phyloP scores from a whole-genome alignment of 2,797 vertebrate species.

The Simalia tracyae region DNA sequence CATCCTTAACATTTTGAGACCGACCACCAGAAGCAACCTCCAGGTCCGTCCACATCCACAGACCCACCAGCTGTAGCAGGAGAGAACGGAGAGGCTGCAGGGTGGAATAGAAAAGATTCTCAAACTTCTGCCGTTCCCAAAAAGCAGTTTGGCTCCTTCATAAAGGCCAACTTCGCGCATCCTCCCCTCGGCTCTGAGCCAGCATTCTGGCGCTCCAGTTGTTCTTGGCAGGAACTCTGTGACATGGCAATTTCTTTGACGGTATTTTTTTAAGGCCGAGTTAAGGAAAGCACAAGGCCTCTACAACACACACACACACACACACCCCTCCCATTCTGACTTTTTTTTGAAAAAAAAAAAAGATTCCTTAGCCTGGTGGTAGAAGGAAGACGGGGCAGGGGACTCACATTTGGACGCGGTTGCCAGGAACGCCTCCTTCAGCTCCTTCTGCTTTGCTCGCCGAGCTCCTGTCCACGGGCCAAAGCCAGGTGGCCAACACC shows the following conservation, averaged over 20 bases:
- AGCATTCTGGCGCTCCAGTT: not conserved
- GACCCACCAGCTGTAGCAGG: not conserved
- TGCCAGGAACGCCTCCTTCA: slow-evolving; percentile 70
- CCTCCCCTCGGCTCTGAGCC: not conserved
- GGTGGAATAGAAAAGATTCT: not conserved
- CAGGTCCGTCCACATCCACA: too few relatives aligned
- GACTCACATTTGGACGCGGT: slow-evolving; percentile 80
- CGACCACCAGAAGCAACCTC: not conserved
- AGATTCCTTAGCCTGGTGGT: too few relatives aligned
- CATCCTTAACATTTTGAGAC: too few relatives aligned
- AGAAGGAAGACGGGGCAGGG: not conserved
- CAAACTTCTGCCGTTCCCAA: not conserved
- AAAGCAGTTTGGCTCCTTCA: not conserved
- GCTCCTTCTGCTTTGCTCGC: slow-evolving; percentile 49
- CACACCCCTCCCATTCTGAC: not conserved
- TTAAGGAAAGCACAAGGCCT: not conserved
- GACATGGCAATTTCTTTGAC: not conserved
- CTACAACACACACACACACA: too few relatives aligned
- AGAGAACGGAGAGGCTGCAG: not conserved
- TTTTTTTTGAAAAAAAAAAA: not conserved
- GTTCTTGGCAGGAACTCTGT: not conserved
- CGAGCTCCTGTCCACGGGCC: slow-evolving; percentile 62
- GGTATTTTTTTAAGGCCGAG: not conserved
- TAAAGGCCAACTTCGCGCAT: not conserved
- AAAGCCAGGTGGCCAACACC: slow-evolving; percentile 80